Evolutionary conservation across 1,140 invertebrate genomes (phyloP).

Genomic region (Tyrophagus putrescentiae): DNA sequence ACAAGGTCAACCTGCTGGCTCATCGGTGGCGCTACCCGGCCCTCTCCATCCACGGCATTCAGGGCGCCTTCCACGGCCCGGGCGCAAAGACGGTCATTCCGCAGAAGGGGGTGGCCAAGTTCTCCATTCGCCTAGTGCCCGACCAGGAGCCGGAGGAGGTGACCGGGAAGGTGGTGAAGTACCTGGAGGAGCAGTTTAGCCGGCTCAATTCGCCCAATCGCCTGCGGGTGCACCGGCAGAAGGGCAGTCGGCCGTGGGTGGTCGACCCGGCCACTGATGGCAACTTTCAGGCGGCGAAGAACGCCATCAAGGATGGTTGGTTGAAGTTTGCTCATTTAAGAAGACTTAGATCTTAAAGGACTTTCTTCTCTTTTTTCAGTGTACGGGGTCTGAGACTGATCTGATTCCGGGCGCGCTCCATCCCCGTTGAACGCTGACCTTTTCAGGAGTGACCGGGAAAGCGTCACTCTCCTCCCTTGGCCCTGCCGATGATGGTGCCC

Average conservation of each 20-base stretch:
- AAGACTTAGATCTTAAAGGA: background rate
- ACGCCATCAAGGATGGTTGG: slow-evolving; percentile 54
- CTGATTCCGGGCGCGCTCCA: slow-evolving; percentile 88
- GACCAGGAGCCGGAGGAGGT: slow-evolving; percentile 32
- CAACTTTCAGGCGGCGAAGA: slow-evolving; percentile 72
- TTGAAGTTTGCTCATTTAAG: background rate
- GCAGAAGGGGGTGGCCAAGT: slow-evolving; percentile 83
- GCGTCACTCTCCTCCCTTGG: slow-evolving; percentile 76
- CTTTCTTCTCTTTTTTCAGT: slow-evolving; percentile 40
- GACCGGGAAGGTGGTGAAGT: slow-evolving; percentile 15
- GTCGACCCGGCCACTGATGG: slow-evolving; percentile 75
- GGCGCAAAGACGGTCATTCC: slow-evolving; percentile 93
- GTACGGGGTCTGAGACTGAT: slow-evolving; percentile 80
- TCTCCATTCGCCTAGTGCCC: slow-evolving; percentile 81
- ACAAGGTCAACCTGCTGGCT: slow-evolving; percentile 52
- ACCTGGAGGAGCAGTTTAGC: slow-evolving; percentile 31
- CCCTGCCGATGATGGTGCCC: slow-evolving; percentile 83
- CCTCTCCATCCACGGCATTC: slow-evolving; percentile 78
- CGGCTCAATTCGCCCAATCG: slow-evolving; percentile 27
- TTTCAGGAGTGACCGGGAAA: slow-evolving; percentile 71
- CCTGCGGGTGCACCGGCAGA: slow-evolving; percentile 44
- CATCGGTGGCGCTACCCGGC: slow-evolving; percentile 78
- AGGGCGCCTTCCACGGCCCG: slow-evolving; percentile 77
- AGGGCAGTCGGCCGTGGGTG: slow-evolving; percentile 76
- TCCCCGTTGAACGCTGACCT: slow-evolving; percentile 82